A percentile compares a stretch with the other conserved stretches of the same genome.
These are phyloP conservation scores for Temnothorax nylanderi DNA, from an alignment of 1,140 invertebrate species.

Conservation along the genomic window DNA sequence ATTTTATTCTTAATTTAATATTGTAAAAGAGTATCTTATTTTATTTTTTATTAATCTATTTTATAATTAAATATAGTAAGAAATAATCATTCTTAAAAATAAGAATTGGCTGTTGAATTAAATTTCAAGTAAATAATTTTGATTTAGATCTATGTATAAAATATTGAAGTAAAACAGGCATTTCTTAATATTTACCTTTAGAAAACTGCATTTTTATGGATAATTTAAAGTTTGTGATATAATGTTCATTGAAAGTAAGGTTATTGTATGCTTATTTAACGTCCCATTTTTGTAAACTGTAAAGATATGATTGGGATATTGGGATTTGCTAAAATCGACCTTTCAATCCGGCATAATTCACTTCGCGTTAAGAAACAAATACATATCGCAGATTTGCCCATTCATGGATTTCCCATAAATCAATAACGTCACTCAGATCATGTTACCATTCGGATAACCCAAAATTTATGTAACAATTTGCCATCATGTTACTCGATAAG, in stretches of 20 bases:
- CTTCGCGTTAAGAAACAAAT: neutral
- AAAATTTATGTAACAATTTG: neutral
- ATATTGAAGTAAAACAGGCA: neutral
- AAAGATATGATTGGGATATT: conserved; percentile 13
- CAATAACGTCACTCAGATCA: neutral
- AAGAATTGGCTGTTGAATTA: neutral
- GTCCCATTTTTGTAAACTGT: conserved; percentile 24
- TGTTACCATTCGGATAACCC: conserved; percentile 12
- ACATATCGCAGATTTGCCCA: neutral
- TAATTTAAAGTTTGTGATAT: neutral
- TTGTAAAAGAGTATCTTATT: neutral
- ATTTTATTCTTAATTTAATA: neutral
- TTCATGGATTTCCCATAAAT: neutral
- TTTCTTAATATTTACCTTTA: conserved; percentile 14
- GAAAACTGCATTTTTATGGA: conserved; percentile 18
- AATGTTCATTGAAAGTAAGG: neutral
- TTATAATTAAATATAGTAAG: neutral
- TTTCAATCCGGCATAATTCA: conserved; percentile 8
- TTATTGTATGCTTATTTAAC: neutral
- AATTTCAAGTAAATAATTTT: neutral
- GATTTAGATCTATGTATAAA: conserved; percentile 1
- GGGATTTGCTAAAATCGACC: conserved; percentile 30
- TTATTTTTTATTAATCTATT: neutral
- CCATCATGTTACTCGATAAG: conserved; percentile 25
- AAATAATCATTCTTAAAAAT: neutral